Evolutionary conservation across 2,888 invertebrate genomes (phyloP).

Genomic region (Aspidapion aeneum): DNA sequence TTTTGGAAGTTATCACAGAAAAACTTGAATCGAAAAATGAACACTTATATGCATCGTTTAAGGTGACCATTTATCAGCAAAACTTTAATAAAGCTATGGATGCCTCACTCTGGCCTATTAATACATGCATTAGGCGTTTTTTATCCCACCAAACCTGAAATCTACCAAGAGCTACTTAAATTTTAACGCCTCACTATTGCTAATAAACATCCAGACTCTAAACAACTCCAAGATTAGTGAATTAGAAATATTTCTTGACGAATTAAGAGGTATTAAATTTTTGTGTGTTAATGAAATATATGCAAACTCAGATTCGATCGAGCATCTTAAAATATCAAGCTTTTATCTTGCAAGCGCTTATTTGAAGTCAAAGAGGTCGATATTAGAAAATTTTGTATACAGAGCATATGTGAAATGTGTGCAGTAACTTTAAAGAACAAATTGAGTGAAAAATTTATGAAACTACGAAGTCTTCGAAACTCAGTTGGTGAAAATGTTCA

Average conservation of each 20-base stretch:
- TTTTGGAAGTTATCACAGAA: not conserved
- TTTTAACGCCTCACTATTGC: not conserved
- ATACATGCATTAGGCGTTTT: conserved; percentile 2
- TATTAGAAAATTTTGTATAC: too few relatives aligned
- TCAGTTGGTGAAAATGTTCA: too few relatives aligned
- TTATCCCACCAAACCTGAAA: not conserved
- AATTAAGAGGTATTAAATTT: not conserved
- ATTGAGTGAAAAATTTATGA: too few relatives aligned
- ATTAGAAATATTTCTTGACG: not conserved
- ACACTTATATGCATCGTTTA: not conserved
- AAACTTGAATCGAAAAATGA: not conserved
- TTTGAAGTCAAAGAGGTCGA: not conserved
- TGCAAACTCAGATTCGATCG: not conserved
- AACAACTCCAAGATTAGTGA: not conserved
- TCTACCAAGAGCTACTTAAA: too few relatives aligned
- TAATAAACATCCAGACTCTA: not conserved
- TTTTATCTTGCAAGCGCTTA: not conserved
- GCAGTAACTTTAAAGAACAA: too few relatives aligned
- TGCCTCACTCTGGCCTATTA: not conserved
- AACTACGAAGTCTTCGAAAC: not conserved
- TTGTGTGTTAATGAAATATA: not conserved
- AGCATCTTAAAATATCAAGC: not conserved
- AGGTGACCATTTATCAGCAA: not conserved
- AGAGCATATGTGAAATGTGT: too few relatives aligned
- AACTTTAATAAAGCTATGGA: conserved; percentile 3